These are phyloP conservation scores for Pomatostomus ruficeps DNA, from an alignment of 2,113 vertebrate genomes.

Conservation along the genomic window DNA sequence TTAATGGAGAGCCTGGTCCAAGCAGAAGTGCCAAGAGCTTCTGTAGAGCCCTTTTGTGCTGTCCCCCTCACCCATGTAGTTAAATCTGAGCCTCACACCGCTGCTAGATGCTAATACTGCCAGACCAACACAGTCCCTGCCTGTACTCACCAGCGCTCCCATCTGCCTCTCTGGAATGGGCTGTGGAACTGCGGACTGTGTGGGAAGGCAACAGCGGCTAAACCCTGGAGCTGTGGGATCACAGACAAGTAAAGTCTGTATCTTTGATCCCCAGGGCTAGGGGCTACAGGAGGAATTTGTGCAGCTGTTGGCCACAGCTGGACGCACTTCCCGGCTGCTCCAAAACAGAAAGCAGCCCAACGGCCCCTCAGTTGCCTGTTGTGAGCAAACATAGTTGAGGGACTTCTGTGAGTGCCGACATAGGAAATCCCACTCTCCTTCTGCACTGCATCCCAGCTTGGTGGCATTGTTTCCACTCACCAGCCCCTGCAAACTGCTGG, in stretches of 20 bases:
- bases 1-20: not conserved
- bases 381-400: not conserved
- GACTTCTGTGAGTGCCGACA: not conserved
- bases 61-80: not conserved
- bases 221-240: not conserved
- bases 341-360: not conserved
- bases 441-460: not conserved
- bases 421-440: constrained; percentile 29
- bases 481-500: not conserved
- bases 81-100: not conserved
- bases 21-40: not conserved
- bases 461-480: not conserved
- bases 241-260: not conserved
- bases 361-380: not conserved
- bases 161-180: not conserved
- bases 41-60: not conserved
- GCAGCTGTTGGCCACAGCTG: constrained; percentile 58
- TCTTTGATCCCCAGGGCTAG: constrained; percentile 7
- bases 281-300: constrained; percentile 22
- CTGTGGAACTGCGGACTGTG: not conserved
- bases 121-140: not conserved
- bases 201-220: constrained; percentile 17
- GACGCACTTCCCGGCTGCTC: constrained; percentile 17
- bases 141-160: not conserved
- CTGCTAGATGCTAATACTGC: not conserved